Evolutionary conservation across 2,113 vertebrate genomes (phyloP).

Genomic region (Telmatochromis sp.): DNA sequence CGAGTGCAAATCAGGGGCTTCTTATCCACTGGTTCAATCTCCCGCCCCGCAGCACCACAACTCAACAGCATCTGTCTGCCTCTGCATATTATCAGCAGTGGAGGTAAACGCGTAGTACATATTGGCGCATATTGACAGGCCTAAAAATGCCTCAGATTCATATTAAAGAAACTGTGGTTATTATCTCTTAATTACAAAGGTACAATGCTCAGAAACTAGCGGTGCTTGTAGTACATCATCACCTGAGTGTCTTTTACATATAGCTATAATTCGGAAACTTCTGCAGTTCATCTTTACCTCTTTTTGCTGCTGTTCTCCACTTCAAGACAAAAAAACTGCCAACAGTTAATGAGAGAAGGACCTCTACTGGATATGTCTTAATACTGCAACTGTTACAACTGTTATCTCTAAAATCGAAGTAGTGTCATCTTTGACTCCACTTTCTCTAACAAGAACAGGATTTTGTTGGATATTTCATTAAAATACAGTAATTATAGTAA

Average conservation of each 20-base stretch:
- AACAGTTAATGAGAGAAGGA: constrained; percentile 61
- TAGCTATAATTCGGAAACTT: neutral
- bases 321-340: neutral
- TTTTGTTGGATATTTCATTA: neutral
- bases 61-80: neutral
- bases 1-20: constrained; percentile 12
- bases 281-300: neutral
- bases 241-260: neutral
- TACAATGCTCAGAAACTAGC: neutral
- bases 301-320: neutral
- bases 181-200: neutral
- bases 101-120: neutral
- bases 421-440: neutral
- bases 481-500: neutral
- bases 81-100: neutral
- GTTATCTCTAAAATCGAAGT: neutral
- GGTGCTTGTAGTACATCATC: neutral
- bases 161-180: neutral
- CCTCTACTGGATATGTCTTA: constrained; percentile 63
- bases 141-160: neutral
- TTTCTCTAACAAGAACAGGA: neutral
- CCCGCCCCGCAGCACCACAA: neutral
- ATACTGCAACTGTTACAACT: constrained; percentile 25
- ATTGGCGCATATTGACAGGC: neutral
- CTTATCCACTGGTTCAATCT: constrained; percentile 9